Conservation (phyloP, 1,140 invertebrate species). For the Acromyrmex heyeri region DNA sequence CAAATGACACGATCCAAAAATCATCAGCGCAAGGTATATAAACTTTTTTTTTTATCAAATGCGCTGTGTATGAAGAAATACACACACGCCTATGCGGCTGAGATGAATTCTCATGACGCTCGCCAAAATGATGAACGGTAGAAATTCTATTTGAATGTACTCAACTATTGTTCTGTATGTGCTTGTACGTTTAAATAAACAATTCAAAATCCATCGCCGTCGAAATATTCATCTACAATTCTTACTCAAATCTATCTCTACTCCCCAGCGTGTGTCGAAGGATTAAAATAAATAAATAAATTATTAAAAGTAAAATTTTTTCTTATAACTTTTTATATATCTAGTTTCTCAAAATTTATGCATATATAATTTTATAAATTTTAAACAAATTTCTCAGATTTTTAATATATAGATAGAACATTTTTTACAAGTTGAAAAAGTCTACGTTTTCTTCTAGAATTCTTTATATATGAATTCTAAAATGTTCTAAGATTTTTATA, state of each 20-base stretch:
- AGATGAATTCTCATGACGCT: background rate
- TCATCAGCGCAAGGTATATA: background rate
- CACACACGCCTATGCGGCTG: background rate
- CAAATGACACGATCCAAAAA: background rate
- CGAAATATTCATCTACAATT: background rate
- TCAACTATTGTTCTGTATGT: slow-evolving; percentile 27
- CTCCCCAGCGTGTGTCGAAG: background rate
- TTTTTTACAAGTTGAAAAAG: too few relatives aligned
- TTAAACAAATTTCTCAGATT: too few relatives aligned
- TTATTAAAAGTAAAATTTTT: too few relatives aligned
- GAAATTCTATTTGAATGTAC: slow-evolving; percentile 37
- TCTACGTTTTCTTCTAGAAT: too few relatives aligned
- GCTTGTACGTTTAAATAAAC: slow-evolving; percentile 52
- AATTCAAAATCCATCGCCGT: background rate
- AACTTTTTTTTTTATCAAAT: background rate
- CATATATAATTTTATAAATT: too few relatives aligned
- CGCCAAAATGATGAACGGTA: background rate
- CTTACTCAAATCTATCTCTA: background rate
- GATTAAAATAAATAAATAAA: background rate
- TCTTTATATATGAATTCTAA: too few relatives aligned
- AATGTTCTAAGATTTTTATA: too few relatives aligned
- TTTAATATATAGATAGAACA: too few relatives aligned
- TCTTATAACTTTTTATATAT: too few relatives aligned
- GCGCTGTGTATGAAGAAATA: background rate
- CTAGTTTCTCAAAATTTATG: too few relatives aligned